Evolutionary conservation across 2,888 invertebrate species (phyloP).

Genomic region (Sphaerophoria taeniata): DNA sequence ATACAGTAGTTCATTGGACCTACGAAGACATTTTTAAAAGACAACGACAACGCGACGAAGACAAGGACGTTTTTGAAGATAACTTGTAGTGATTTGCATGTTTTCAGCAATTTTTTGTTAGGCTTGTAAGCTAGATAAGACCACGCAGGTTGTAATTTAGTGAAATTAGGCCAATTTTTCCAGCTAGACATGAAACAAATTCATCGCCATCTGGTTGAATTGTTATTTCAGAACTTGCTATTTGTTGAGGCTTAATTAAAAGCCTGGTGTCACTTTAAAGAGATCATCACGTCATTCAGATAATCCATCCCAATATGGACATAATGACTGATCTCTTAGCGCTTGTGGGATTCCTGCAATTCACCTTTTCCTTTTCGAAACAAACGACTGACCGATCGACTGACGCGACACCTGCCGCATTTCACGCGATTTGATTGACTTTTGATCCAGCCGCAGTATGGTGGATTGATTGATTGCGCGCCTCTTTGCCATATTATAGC

Average conservation of each 20-base stretch:
- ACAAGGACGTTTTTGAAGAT: constrained; percentile 18
- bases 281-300: constrained; percentile 50
- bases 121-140: constrained; percentile 46
- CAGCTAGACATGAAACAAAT: constrained; percentile 3
- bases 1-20: constrained; percentile 7
- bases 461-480: constrained; percentile 63
- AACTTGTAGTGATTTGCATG: constrained; percentile 66
- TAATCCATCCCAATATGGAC: constrained; percentile 53
- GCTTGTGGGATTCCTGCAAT: constrained; percentile 61
- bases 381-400: too few species aligned
- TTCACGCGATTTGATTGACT: constrained; percentile 68
- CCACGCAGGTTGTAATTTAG: constrained; percentile 49
- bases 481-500: constrained; percentile 30
- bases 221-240: not conserved
- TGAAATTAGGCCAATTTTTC: constrained; percentile 61
- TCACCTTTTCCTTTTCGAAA: too few species aligned
- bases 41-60: constrained; percentile 22
- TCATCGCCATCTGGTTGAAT: constrained; percentile 14
- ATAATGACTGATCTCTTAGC: constrained; percentile 55
- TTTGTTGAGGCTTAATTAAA: constrained; percentile 50
- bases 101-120: constrained; percentile 34
- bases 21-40: too few species aligned
- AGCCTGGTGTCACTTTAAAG: constrained; percentile 22
- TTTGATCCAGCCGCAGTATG: constrained; percentile 61
- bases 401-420: constrained; percentile 47